Base-by-base conservation (phyloP, 1,140 invertebrate species). In the Drosophila guanche region DNA sequence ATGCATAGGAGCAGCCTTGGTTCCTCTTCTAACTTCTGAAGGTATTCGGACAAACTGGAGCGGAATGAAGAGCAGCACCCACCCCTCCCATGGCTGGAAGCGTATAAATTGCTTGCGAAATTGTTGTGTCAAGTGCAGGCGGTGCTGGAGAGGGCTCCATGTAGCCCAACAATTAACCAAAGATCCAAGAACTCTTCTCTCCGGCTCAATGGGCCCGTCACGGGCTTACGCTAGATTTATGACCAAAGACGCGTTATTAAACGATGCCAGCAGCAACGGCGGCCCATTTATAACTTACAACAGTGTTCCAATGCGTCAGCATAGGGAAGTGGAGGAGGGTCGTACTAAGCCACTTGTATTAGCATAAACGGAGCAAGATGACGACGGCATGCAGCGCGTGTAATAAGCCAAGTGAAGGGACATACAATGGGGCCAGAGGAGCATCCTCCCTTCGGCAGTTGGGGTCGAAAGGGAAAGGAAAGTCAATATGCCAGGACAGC, bases 221-320 rank as follows among this genome's bases (percentile, higher is more conserved):
- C 54, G 54, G 47, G 50, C 57, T 75, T 60, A 41, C 33, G 65
- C 65, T 81, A 50, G 69, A 86, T 86, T 86, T 86, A 86, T 74
- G 83, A 56, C 79, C 45, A 66, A 63, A 51, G 46, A 57, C 61
- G 63, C 61, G 65, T 77, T 86, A 86, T 86, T 81, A 81, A 78
- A 86, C 61, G 73, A 37, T 59, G 68, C 77, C 70, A 56, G 48
- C 50, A 60, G 68, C 51, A 12, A 62, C 42, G 66, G 50, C 73
- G 29, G 40, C 66, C 46, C 66, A 86, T 81, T 78, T 78, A 86
- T 86, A 77, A 86, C 63, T 78, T 78, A 86, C 86, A 77, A 86
- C 63, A 50, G 55, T 58, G 46, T 61, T 46, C 41, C 42, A 48
- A 54, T 22, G 6, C 6, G n/a, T 27, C 40, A 60, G 16, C 2